Evolutionary conservation across 1,140 invertebrate genomes (phyloP), one percentile per base, ranked within the genome.

Genomic region (Odontomachus brunneus): DNA sequence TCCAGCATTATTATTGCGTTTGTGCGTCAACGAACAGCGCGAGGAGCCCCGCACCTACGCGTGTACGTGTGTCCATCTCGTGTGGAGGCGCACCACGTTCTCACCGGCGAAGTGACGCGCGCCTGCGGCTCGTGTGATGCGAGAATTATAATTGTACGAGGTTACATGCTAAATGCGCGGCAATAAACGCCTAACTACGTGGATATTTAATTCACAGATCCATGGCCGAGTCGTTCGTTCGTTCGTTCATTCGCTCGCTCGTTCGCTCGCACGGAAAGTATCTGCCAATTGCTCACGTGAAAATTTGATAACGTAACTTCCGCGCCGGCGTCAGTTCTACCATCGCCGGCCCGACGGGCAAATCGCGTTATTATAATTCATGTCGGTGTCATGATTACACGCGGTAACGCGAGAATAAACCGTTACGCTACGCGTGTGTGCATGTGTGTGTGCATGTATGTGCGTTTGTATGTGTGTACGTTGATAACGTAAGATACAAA

Each of bases 171-270:
- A 22, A 44, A 71, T 78, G 60, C 67, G 69, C 14, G 14, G 59
- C 17, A 71, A 80, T 57, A 69, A 69, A 57, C 17, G 75, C 62
- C 44, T 78, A 69, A 78, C 49, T 29, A 57, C 33, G 65, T 44
- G 26, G 26, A 57, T 48, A 69, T 69, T 69, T 48, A 59, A 80
- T 59, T 80, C 38, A 48, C 38, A 26, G 17, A 38, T 48, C 57
- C n/a, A n/a, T 11, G 38, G 26, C 29, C 24, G 17, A 57, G 69
- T 44, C 19, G 33, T 17, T 17, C 44, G n/a, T 17, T 5, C 15
- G 4, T 55, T 24, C 62, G n/a, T 15, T 29, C 24, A 49, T 22
- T 19, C 3, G n/a, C n/a, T n/a, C n/a, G n/a, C n/a, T n/a, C n/a
- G n/a, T n/a, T 33, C 29, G 38, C 38, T 44, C 33, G 11, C 9